phyloP scores from a whole-genome alignment of 2,888 invertebrate species.

The Odontomyia ornata region DNA sequence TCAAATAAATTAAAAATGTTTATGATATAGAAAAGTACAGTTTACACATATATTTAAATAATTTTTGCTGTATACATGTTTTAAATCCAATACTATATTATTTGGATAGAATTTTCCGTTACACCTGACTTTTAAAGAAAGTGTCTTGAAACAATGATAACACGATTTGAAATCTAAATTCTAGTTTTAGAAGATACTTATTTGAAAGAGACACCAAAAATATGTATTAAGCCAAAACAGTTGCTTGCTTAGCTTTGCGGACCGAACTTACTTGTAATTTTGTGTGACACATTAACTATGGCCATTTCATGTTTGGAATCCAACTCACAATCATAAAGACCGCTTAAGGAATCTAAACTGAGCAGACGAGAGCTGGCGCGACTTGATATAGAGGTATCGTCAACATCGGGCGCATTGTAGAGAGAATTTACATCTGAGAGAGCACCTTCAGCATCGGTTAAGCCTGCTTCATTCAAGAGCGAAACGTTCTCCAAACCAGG shows the following conservation, averaged over 20 bases:
- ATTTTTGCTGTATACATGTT: too few species aligned
- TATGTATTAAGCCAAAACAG: not conserved
- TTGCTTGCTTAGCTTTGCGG: conserved; percentile 55
- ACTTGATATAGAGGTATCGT: conserved; percentile 82
- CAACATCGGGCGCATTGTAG: conserved; percentile 73
- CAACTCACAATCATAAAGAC: conserved; percentile 76
- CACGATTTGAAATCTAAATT: too few species aligned
- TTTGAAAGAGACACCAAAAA: not conserved
- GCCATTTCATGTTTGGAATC: conserved; percentile 65
- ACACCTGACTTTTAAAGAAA: too few species aligned
- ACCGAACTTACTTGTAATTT: conserved; percentile 64
- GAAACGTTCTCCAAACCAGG: conserved; percentile 86
- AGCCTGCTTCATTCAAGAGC: conserved; percentile 83
- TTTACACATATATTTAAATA: too few species aligned
- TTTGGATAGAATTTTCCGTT: too few species aligned
- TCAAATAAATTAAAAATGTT: not conserved
- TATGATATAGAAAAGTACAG: not conserved
- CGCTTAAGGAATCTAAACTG: conserved; percentile 81
- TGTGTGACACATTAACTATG: conserved; percentile 64
- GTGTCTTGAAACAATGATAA: too few species aligned
- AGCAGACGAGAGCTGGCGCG: conserved; percentile 84
- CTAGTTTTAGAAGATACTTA: not conserved
- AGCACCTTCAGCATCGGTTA: conserved; percentile 88
- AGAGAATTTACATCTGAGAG: conserved; percentile 87
- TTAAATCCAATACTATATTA: too few species aligned